Percentiles rank a stretch among this genome's conserved stretches.
phyloP scores from a whole-genome alignment of 2,888 invertebrate genomes.

The Sinodicranocentrus sp. region DNA sequence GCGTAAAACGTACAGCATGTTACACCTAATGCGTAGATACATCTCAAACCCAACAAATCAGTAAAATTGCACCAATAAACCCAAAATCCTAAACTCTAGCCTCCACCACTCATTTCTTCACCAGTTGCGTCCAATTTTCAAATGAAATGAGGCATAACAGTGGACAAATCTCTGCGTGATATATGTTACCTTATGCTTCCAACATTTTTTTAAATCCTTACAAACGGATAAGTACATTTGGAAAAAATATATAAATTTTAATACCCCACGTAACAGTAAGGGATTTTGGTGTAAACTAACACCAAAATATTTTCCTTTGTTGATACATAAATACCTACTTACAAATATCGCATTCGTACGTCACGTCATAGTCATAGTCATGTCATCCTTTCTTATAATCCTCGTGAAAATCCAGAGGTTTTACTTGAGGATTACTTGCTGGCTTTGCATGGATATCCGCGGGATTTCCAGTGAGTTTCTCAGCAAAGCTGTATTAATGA shows the following conservation, averaged over 20 bases:
- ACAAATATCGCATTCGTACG: neutral
- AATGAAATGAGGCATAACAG: constrained; percentile 10
- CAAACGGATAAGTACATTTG: too few relatives aligned
- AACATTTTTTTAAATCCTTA: too few relatives aligned
- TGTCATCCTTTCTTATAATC: constrained; percentile 25
- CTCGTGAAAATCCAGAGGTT: constrained; percentile 4
- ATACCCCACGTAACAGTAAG: too few relatives aligned
- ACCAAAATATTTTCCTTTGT: constrained; percentile 42
- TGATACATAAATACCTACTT: neutral
- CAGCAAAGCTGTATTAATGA: constrained; percentile 20
- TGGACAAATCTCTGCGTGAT: neutral
- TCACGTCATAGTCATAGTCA: too few relatives aligned
- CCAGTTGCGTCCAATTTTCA: neutral
- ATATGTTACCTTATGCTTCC: neutral
- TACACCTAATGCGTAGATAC: too few relatives aligned
- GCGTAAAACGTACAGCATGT: too few relatives aligned
- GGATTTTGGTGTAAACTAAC: constrained; percentile 34
- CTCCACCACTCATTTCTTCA: too few relatives aligned
- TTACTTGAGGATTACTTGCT: constrained; percentile 23
- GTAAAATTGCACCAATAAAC: too few relatives aligned
- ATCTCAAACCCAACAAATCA: too few relatives aligned
- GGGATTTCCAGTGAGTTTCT: constrained; percentile 10
- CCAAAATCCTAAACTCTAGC: too few relatives aligned
- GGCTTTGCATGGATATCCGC: constrained; percentile 26
- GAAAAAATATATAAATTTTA: neutral